These are phyloP conservation scores for Hemitrygon akajei DNA, from an alignment of 2,797 vertebrate species.

Conservation along the genomic window DNA sequence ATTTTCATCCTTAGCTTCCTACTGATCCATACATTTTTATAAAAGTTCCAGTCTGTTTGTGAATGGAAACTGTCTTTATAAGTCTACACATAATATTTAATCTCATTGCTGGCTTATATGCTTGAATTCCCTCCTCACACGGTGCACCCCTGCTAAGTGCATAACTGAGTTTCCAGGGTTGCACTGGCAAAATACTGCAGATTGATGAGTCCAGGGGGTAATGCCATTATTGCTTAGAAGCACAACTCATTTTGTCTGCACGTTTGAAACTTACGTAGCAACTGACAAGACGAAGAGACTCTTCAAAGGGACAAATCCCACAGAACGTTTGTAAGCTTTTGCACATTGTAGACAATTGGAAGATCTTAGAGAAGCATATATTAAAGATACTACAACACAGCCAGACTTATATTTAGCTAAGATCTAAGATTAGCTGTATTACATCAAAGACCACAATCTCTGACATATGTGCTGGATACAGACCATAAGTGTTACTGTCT, in stretches of 20 bases:
- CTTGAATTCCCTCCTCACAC: background rate
- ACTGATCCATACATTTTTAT: conserved; percentile 14
- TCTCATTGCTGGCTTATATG: background rate
- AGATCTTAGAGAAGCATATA: background rate
- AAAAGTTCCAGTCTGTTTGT: background rate
- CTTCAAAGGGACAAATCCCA: background rate
- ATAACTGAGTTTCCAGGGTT: conserved; percentile 26
- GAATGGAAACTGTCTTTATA: conserved; percentile 28
- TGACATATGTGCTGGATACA: too few species aligned
- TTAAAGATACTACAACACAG: background rate
- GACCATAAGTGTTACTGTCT: too few species aligned
- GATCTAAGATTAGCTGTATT: too few species aligned
- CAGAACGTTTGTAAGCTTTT: background rate
- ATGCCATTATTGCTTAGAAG: background rate
- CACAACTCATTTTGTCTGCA: background rate
- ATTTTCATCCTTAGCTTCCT: background rate
- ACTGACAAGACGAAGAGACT: background rate
- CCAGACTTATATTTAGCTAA: background rate
- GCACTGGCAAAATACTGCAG: background rate
- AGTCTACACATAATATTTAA: conserved; percentile 24
- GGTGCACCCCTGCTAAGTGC: background rate
- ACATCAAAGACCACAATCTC: too few species aligned
- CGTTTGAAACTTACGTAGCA: background rate
- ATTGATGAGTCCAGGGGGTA: background rate
- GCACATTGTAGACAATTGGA: background rate